phyloP scores from a whole-genome alignment of 2,113 vertebrate genomes.

The Vulpes lagopus region DNA sequence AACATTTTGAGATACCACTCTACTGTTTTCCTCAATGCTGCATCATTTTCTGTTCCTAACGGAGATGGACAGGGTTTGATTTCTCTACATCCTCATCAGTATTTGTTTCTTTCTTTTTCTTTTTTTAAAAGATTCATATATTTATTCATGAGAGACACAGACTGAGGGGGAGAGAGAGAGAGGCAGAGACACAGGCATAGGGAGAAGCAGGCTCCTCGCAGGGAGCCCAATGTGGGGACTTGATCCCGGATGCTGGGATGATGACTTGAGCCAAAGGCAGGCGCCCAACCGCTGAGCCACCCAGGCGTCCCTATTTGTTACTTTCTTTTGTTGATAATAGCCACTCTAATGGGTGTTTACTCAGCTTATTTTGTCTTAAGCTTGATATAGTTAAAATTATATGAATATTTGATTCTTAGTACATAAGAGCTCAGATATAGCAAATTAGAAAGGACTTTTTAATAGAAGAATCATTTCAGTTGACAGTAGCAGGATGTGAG shows the following conservation, averaged over 20 bases:
- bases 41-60: not conserved
- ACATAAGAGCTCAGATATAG: not conserved
- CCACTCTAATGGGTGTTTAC: not conserved
- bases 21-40: not conserved
- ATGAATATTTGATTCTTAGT: not conserved
- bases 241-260: no score
- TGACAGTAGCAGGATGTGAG: not conserved
- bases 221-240: no score
- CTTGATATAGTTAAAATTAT: not conserved
- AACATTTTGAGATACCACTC: not conserved
- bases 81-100: not conserved
- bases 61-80: not conserved
- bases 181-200: no score
- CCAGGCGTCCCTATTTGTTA: not conserved
- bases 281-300: no score
- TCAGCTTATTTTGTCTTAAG: conserved; percentile 30
- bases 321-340: conserved; percentile 1
- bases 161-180: no score
- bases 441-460: not conserved
- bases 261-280: no score
- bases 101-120: not conserved
- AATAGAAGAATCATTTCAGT: conserved; percentile 9
- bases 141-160: no score
- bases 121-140: no score
- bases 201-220: no score